phyloP scores from a whole-genome alignment of 2,113 vertebrate species.

The Emydura subglobosa region DNA sequence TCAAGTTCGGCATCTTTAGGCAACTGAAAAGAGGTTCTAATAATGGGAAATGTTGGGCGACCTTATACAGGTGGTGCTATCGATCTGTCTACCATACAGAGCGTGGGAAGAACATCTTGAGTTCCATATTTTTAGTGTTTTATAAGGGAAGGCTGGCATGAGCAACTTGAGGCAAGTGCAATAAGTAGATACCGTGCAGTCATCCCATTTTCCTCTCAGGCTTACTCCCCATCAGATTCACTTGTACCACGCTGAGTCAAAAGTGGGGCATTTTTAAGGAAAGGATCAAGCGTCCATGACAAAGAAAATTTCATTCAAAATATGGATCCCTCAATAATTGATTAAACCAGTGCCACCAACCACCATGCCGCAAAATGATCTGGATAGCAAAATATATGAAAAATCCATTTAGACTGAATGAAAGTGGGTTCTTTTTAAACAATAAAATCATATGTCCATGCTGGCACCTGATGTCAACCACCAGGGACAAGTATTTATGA shows the following conservation, averaged over 20 bases:
- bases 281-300: not conserved
- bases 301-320: not conserved
- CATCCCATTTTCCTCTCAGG: not conserved
- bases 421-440: not conserved
- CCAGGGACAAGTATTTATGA: rapidly evolving
- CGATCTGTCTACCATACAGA: not conserved
- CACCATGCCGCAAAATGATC: not conserved
- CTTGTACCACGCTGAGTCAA: not conserved
- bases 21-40: not conserved
- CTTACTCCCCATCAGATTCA: not conserved
- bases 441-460: not conserved
- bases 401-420: not conserved
- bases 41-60: not conserved
- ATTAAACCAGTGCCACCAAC: not conserved
- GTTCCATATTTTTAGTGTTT: not conserved
- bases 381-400: not conserved
- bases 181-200: not conserved
- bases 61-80: not conserved
- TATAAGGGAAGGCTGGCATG: not conserved
- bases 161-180: not conserved
- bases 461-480: not conserved
- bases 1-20: not conserved
- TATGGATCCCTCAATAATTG: not conserved
- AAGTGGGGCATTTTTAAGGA: not conserved
- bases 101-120: not conserved